Conservation (phyloP, 2,797 vertebrate genomes). For the Heliangelus exortis region DNA sequence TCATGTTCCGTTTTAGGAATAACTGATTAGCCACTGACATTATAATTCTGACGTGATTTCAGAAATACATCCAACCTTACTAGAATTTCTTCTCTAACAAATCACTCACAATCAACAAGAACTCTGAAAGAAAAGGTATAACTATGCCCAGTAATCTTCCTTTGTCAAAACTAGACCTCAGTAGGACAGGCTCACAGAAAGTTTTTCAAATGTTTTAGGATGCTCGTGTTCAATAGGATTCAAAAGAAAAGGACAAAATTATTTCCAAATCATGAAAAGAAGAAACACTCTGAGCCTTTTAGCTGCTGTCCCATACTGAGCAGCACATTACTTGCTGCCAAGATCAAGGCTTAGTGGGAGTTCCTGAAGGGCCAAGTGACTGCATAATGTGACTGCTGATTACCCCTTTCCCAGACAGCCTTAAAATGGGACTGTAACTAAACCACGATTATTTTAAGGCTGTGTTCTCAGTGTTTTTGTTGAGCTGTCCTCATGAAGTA, state of each 20-base stretch:
- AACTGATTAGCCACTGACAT: background rate
- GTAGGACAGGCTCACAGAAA: background rate
- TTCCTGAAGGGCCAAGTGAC: background rate
- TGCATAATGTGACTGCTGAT: constrained; percentile 25
- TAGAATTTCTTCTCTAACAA: background rate
- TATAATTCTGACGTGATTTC: background rate
- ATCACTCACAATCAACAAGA: background rate
- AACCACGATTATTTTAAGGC: constrained; percentile 43
- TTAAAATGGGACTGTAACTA: constrained; percentile 23
- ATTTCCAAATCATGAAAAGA: background rate
- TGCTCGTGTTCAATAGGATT: background rate
- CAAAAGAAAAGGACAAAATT: background rate
- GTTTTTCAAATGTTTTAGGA: background rate
- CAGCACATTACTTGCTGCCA: constrained; percentile 15
- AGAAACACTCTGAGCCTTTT: background rate
- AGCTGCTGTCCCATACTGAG: background rate
- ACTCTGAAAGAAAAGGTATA: background rate
- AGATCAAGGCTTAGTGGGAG: constrained; percentile 32
- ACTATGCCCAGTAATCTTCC: background rate
- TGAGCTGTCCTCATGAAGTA: background rate
- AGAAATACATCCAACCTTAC: background rate
- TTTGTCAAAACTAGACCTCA: background rate
- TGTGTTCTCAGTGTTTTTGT: background rate
- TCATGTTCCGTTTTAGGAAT: background rate
- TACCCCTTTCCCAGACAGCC: constrained; percentile 22